phyloP scores from a whole-genome alignment of 2,113 vertebrate species.

The Corythoichthys intestinalis region DNA sequence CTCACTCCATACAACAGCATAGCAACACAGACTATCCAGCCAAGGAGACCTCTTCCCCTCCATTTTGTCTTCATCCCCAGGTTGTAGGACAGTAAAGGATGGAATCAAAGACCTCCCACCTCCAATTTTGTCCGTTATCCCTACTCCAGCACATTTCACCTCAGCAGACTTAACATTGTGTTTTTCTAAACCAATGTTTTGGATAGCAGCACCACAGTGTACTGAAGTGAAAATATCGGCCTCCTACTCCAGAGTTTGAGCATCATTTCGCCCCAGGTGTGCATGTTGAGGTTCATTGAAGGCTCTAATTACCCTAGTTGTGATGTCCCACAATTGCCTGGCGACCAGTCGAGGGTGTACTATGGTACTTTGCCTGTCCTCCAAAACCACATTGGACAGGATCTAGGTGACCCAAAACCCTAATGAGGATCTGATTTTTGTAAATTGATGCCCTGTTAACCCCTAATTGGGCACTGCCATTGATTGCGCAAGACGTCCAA shows the following conservation, averaged over 20 bases:
- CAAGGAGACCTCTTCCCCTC: slow-evolving; percentile 45
- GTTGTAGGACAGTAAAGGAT: slow-evolving; percentile 25
- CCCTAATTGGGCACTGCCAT: too few relatives aligned
- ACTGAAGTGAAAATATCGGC: too few relatives aligned
- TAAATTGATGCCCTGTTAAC: not conserved
- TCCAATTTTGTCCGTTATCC: not conserved
- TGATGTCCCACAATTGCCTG: too few relatives aligned
- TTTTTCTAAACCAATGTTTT: not conserved
- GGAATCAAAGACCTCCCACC: not conserved
- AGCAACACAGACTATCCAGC: slow-evolving; percentile 64
- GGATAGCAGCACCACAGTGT: not conserved
- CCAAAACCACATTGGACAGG: too few relatives aligned
- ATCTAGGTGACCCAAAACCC: not conserved
- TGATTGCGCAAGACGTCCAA: too few relatives aligned
- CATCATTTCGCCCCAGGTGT: not conserved
- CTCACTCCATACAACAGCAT: slow-evolving; percentile 59
- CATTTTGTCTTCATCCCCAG: slow-evolving; percentile 33
- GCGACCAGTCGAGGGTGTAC: too few relatives aligned
- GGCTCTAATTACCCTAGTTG: too few relatives aligned
- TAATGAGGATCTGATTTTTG: not conserved
- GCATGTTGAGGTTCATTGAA: too few relatives aligned
- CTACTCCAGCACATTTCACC: not conserved
- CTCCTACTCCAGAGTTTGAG: too few relatives aligned
- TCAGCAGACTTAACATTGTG: not conserved
- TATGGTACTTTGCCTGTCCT: too few relatives aligned